Evolutionary conservation across 2,888 invertebrate species (phyloP).

Genomic region (Holacanthella duospinosa): DNA sequence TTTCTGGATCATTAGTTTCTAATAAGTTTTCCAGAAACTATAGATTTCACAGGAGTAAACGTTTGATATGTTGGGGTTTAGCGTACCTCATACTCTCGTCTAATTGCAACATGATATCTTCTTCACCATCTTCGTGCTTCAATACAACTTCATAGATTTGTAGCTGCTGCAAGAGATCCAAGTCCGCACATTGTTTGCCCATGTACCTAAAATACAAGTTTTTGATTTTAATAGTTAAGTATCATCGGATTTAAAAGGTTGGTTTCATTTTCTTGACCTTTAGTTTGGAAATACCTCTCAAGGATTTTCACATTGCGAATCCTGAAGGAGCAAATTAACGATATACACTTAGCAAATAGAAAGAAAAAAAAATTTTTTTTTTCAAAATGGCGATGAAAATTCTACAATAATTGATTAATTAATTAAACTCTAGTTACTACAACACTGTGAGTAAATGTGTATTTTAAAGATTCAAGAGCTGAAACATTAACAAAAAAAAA

Average conservation of each 20-base stretch:
- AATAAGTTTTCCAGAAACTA: background rate
- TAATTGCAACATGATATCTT: constrained; percentile 51
- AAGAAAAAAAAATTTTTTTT: too few relatives aligned
- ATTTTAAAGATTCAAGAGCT: too few relatives aligned
- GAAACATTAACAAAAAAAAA: too few relatives aligned
- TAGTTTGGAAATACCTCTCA: too few relatives aligned
- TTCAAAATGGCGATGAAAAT: too few relatives aligned
- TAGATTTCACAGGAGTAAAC: background rate
- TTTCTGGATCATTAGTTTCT: background rate
- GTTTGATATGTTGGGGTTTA: too few relatives aligned
- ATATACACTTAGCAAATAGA: background rate
- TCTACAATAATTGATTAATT: too few relatives aligned
- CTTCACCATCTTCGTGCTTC: constrained; percentile 74
- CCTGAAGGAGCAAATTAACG: background rate
- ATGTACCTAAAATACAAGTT: constrained; percentile 59
- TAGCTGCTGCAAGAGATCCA: constrained; percentile 84
- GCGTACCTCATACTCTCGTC: constrained; percentile 49
- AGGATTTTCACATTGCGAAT: too few relatives aligned
- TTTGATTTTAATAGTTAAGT: too few relatives aligned
- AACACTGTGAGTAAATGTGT: too few relatives aligned
- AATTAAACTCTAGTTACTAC: too few relatives aligned
- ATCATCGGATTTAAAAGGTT: too few relatives aligned
- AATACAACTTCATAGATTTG: constrained; percentile 91
- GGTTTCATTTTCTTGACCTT: background rate
- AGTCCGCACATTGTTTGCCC: constrained; percentile 82